Base-by-base conservation (phyloP, 2,888 invertebrate genomes). In the Calliphora vomitoria region DNA sequence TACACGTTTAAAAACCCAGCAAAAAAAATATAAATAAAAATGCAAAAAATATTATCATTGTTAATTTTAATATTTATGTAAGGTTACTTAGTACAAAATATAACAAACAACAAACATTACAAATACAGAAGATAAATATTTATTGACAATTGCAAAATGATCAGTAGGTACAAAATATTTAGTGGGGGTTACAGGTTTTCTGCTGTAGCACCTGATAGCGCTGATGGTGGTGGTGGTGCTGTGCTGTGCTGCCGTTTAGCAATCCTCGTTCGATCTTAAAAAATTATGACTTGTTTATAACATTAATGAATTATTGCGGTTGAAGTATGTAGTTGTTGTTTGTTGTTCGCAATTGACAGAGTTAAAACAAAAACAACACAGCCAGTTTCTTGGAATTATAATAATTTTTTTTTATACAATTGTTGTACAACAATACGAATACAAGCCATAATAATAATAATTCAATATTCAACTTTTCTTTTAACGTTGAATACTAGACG, bases 281-380 rank as follows among this genome's bases (percentile, higher is more conserved):
- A 82, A 71, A 75, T 82, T 85, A 87, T 87, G 85, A 85, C 82
- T 87, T 82, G 87, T 85, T 87, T 74, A 74, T 64, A 82, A 78
- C 64, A 47, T 15, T 82, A 85, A 87, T 82, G 79, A 85, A 76
- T 87, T 87, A 85, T 85, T 82, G 58, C 13, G 15, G 44, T 25
- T 47, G n/a, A n/a, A 38, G 5, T n/a, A n/a, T n/a, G n/a, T 47
- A 38, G 55, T 35, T 72, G 55, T 72, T 44, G 31, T 50, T 72
- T 44, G 31, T 50, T 55, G 20, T 64, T 72, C 6, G 5, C 55
- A 25, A 35, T 20, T 83, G 69, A 83, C 76, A 72, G 10, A 47
- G 35, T 72, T 66, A 44, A 53, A 38, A 71, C 47, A 71, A 55
- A 75, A 85, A 75, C 53, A 80, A 53, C 35, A 20, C 55, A 69